Percentiles rank a stretch among this genome's conserved stretches.
phyloP scores from a whole-genome alignment of 2,113 vertebrate genomes.

The Polypterus bichir region DNA sequence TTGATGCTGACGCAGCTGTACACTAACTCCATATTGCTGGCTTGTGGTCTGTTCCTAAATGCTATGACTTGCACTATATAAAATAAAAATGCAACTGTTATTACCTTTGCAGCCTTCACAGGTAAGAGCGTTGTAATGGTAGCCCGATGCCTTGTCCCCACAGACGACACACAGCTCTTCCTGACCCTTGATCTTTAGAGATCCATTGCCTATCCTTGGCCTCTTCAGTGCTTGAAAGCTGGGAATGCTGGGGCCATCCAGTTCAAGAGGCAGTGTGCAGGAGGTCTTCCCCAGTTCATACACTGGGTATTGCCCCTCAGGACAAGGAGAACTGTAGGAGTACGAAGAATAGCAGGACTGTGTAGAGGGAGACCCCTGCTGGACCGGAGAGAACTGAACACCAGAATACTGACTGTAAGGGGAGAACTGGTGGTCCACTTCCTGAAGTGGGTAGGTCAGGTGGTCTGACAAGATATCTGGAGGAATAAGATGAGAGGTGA shows the following conservation, averaged over 20 bases:
- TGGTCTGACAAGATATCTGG: conserved; percentile 74
- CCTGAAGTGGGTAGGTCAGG: conserved; percentile 64
- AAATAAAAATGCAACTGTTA: no score
- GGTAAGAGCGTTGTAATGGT: conserved; percentile 88
- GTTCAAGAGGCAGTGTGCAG: conserved; percentile 24
- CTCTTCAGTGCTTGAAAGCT: conserved; percentile 49
- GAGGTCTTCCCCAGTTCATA: conserved; percentile 41
- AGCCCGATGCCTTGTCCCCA: conserved; percentile 84
- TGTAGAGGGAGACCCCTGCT: conserved; percentile 47
- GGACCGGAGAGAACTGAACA: conserved; percentile 46
- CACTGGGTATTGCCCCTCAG: conserved; percentile 28
- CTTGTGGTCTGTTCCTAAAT: no score
- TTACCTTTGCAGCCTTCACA: conserved; percentile 92
- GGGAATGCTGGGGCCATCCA: conserved; percentile 21
- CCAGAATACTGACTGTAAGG: conserved; percentile 64
- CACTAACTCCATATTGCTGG: no score
- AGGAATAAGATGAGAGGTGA: no score
- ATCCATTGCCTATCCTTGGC: conserved; percentile 46
- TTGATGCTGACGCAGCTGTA: no score
- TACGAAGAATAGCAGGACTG: conserved; percentile 53
- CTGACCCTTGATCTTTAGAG: conserved; percentile 55
- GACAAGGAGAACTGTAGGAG: conserved; percentile 48
- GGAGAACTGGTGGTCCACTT: conserved; percentile 62
- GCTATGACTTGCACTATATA: no score
- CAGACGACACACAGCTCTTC: conserved; percentile 86